These are phyloP conservation scores for Palythoa grandiflora DNA, from an alignment of 92 coral and sea anemone genomes.

Conservation along the genomic window DNA sequence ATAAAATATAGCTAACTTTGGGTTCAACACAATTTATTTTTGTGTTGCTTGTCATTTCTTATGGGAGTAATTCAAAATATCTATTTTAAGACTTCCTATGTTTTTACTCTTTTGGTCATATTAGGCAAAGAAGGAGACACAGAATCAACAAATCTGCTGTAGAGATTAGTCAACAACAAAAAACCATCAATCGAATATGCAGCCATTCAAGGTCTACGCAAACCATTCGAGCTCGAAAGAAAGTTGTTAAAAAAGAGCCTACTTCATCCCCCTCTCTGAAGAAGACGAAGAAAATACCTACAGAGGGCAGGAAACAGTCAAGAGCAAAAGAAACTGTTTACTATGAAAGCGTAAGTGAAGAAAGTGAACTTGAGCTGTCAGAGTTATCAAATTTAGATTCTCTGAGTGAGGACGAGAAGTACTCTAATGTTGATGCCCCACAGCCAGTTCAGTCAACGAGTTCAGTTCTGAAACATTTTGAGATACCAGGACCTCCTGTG, in stretches of 20 bases:
- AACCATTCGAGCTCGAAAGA: constrained; percentile 24
- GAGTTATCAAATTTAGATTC: constrained; percentile 74
- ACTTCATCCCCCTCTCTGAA: neutral
- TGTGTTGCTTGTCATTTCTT: neutral
- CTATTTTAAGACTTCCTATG: neutral
- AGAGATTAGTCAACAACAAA: neutral
- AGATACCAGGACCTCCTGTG: constrained; percentile 30
- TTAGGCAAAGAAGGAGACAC: constrained; percentile 35
- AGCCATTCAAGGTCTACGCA: neutral
- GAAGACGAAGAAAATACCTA: neutral
- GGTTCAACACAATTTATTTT: neutral
- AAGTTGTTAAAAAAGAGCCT: neutral
- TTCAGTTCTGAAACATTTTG: constrained; percentile 18
- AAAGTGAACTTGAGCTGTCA: constrained; percentile 89
- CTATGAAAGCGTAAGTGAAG: constrained; percentile 77
- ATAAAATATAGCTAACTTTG: no score
- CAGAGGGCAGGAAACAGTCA: neutral
- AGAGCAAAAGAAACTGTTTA: constrained; percentile 14
- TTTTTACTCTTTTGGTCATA: neutral
- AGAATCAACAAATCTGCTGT: neutral
- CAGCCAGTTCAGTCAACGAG: constrained; percentile 8
- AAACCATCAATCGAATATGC: neutral
- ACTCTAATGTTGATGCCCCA: constrained; percentile 62
- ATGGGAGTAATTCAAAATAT: neutral
- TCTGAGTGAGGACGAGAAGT: constrained; percentile 78